A percentile compares a stretch with the other conserved stretches of the same genome.
Conservation (phyloP, 2,113 vertebrate genomes). For the Halichoerus grypus region DNA sequence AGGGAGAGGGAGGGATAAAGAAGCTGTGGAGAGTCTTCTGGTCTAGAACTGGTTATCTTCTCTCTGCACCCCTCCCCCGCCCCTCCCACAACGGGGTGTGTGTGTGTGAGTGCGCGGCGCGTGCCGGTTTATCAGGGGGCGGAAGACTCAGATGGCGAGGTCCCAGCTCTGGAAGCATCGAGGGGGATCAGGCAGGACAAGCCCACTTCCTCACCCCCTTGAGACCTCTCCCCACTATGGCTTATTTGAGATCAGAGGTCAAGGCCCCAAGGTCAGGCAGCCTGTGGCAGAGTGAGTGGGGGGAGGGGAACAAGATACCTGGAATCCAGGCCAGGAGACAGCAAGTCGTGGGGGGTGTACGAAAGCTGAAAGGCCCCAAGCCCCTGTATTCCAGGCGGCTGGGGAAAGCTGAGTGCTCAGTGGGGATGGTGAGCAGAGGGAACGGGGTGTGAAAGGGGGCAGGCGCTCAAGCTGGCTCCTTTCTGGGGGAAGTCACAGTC, state of each 20-base stretch:
- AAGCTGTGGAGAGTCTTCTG: not conserved
- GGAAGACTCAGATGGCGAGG: not conserved
- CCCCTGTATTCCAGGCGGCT: not conserved
- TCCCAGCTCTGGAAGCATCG: not conserved
- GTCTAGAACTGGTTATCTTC: not conserved
- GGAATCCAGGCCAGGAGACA: not conserved
- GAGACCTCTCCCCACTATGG: constrained; percentile 70
- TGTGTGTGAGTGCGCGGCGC: accelerated
- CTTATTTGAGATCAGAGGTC: constrained; percentile 72
- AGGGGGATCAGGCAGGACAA: not conserved
- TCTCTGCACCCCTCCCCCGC: not conserved
- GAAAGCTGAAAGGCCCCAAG: not conserved
- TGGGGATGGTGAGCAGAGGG: not conserved
- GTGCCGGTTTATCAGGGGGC: not conserved
- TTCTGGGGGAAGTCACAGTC: constrained; percentile 2
- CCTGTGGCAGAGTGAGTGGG: not conserved
- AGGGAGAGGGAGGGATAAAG: not conserved
- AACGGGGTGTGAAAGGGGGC: not conserved
- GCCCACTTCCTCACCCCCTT: not conserved
- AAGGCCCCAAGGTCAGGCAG: constrained; percentile 17
- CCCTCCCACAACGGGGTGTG: not conserved
- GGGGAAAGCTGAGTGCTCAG: not conserved
- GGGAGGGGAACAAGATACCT: not conserved
- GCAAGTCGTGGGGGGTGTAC: not conserved
- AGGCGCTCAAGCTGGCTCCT: not conserved